These are phyloP conservation scores for Lithophane ornitopus DNA, from an alignment of 2,888 invertebrate species.

Conservation along the genomic window DNA sequence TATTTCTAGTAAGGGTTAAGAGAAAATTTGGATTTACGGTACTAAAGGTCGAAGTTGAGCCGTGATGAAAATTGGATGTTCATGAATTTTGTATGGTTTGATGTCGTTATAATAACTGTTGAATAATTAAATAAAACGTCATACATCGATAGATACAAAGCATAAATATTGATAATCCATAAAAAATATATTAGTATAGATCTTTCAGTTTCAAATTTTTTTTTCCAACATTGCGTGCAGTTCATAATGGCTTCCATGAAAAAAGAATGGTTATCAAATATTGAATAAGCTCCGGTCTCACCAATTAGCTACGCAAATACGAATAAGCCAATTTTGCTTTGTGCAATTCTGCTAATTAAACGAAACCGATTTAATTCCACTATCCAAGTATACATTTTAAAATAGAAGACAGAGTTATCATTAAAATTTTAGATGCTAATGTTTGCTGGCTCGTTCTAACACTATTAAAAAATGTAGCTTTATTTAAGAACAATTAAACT, in stretches of 20 bases:
- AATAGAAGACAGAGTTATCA: not conserved
- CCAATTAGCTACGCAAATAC: slow-evolving; percentile 42
- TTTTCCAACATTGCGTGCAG: not conserved
- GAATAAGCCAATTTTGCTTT: slow-evolving; percentile 18
- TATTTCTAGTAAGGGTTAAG: slow-evolving; percentile 47
- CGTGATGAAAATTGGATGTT: slow-evolving; percentile 29
- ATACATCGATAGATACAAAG: not conserved
- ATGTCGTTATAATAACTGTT: slow-evolving; percentile 6
- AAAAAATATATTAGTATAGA: not conserved
- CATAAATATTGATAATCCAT: not conserved
- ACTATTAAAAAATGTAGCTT: not conserved
- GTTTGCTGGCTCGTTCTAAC: not conserved
- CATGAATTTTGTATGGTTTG: slow-evolving; percentile 19
- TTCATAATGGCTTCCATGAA: not conserved
- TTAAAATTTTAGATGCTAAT: not conserved
- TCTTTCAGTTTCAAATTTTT: not conserved
- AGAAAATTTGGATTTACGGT: slow-evolving; percentile 19
- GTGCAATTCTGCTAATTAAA: slow-evolving; percentile 21
- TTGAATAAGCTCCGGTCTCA: slow-evolving; percentile 16
- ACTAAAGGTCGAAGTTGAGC: slow-evolving; percentile 44
- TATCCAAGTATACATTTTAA: not conserved
- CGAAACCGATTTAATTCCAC: slow-evolving; percentile 5
- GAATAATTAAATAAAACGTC: not conserved
- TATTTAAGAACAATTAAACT: no score
- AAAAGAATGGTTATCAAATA: not conserved